Evolutionary conservation across 2,888 invertebrate species (phyloP), one percentile per base, ranked within the genome.

Genomic region (Zonitis immaculata): DNA sequence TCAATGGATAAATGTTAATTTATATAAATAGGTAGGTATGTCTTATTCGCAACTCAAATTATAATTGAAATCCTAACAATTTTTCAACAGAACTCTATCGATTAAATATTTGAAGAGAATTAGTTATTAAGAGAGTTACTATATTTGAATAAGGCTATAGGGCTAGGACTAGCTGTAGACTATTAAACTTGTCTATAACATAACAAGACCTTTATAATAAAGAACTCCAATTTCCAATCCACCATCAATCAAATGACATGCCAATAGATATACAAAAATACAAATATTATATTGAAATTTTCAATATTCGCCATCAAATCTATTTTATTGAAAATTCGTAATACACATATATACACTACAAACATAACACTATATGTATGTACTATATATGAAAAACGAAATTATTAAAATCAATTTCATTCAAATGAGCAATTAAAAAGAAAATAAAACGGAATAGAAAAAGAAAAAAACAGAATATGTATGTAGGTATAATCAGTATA

Each of bases 231-330:
- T 44, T 56, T 50, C 49, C 52, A 43, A 18, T 42, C 49, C 27
- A 49, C 44, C 52, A 56, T 56, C 52, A 56, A 49, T 56, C 56
- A 56, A 56, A 43, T 20, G 25, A 47, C 49, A 45, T 53, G 42
- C 30, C 22, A 11, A 42, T 49, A 5, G 50, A 49, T 47, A 54
- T 46, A 50, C 27, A 39, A 47, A 35, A 50, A 54, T 46, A 50
- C 27, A 39, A 47, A 35, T 50, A 18, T 39, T 1, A 39, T 39
- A 18, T 39, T 1, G 11, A 39, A 35, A 6, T 2, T 5, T 9
- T 9, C 39, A 16, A 39, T 39, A 39, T 39, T 18, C 11, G 20
- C 20, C 11, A 39, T 11, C 11, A 20, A n/a, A 20, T 18, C 5
- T 11, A 39, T 20, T 18, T 20, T 11, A 39, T 20, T 39, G 11